phyloP scores from a whole-genome alignment of 92 coral and sea anemone species.

The Blastomussa wellsi region DNA sequence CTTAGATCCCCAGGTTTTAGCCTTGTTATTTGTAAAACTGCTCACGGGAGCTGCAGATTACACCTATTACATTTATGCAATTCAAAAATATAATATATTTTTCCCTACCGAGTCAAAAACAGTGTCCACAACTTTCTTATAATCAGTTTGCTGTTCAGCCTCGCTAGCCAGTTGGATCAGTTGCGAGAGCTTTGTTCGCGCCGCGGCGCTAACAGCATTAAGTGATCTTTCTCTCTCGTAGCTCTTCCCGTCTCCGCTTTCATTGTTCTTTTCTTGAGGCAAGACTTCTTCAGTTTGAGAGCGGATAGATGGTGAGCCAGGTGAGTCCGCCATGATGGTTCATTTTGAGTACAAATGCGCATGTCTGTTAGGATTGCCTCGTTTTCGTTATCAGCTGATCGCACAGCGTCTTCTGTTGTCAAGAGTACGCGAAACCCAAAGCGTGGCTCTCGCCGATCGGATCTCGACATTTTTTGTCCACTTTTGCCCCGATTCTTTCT shows the following conservation, averaged over 20 bases:
- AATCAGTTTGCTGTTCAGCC: slow-evolving; percentile 79
- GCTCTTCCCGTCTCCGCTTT: slow-evolving; percentile 60
- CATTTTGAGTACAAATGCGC: slow-evolving; percentile 43
- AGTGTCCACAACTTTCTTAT: slow-evolving; percentile 88
- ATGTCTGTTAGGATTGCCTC: slow-evolving; percentile 55
- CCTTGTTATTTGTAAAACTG: not conserved
- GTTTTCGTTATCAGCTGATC: slow-evolving; percentile 65
- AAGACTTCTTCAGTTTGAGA: slow-evolving; percentile 27
- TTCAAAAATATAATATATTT: slow-evolving; percentile 2
- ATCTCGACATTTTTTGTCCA: not conserved
- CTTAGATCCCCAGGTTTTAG: not conserved
- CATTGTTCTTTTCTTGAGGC: slow-evolving; percentile 50
- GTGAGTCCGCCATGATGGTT: slow-evolving; percentile 55
- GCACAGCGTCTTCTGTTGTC: slow-evolving; percentile 78
- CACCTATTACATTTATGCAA: not conserved
- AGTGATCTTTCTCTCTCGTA: slow-evolving; percentile 65
- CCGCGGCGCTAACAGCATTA: slow-evolving; percentile 79
- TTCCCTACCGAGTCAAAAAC: slow-evolving; percentile 91
- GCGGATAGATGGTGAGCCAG: slow-evolving; percentile 25
- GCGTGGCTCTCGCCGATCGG: not conserved
- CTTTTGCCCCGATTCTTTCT: not conserved
- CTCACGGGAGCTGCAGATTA: not conserved
- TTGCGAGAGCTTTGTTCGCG: slow-evolving; percentile 83
- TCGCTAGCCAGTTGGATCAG: slow-evolving; percentile 83
- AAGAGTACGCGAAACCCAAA: slow-evolving; percentile 39